phyloP scores from a whole-genome alignment of 1,140 invertebrate genomes.

The Bombus superbus region DNA sequence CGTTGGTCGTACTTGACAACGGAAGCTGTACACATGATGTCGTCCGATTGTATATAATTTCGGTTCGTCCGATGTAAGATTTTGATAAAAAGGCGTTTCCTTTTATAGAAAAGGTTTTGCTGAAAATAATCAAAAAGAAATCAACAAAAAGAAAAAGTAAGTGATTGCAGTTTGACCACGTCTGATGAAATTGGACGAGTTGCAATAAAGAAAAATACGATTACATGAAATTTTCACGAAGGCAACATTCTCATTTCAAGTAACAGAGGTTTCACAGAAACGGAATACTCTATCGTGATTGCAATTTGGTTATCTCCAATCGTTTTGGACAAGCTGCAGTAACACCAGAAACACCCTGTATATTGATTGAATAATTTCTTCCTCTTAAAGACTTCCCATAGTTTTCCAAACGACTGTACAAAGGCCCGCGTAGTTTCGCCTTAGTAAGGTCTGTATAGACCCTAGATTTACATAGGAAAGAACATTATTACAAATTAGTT shows the following conservation, averaged over 20 bases:
- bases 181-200: constrained; percentile 7
- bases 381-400: constrained; percentile 77
- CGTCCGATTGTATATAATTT: constrained; percentile 46
- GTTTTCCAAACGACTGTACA: constrained; percentile 80
- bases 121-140: constrained; percentile 20
- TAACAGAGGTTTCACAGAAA: constrained; percentile 16
- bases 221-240: neutral
- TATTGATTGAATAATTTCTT: constrained; percentile 71
- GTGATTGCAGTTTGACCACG: constrained; percentile 7
- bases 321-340: constrained; percentile 23
- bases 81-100: constrained; percentile 63
- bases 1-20: neutral
- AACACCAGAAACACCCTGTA: constrained; percentile 35
- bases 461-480: constrained; percentile 74
- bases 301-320: constrained; percentile 39
- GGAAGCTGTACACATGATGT: neutral
- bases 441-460: constrained; percentile 78
- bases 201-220: neutral
- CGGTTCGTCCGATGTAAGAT: constrained; percentile 36
- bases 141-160: neutral
- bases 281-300: constrained; percentile 17
- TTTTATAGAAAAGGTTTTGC: constrained; percentile 42
- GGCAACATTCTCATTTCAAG: constrained; percentile 18
- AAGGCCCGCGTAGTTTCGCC: constrained; percentile 79
- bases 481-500: constrained; percentile 73